A percentile compares a stretch with the other conserved stretches of the same genome.
Conservation (phyloP, 2,797 vertebrate species). For the Epinephelus coioides region DNA sequence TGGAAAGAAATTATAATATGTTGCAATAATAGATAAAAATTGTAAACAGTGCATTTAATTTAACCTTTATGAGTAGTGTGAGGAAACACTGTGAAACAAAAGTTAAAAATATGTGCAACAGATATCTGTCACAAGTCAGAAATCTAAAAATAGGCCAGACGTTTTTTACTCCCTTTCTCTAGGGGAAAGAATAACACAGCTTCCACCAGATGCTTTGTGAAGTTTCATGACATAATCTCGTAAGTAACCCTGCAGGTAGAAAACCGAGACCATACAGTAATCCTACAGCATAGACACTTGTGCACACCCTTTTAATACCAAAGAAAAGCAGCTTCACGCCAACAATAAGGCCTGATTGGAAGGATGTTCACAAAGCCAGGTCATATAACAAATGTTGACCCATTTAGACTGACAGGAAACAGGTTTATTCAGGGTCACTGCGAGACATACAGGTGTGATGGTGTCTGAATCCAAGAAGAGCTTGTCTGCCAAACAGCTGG, state of each 20-base stretch:
- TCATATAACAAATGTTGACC: conserved; percentile 14
- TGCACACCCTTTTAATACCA: too few species aligned
- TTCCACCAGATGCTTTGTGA: conserved; percentile 8
- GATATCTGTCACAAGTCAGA: not conserved
- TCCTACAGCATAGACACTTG: not conserved
- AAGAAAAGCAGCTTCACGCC: not conserved
- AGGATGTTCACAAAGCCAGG: conserved; percentile 1
- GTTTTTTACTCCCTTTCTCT: not conserved
- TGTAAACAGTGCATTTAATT: not conserved
- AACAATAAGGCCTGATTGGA: not conserved
- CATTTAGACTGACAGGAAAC: conserved; percentile 4
- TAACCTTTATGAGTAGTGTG: conserved; percentile 5
- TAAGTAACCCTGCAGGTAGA: not conserved
- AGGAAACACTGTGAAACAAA: conserved; percentile 10
- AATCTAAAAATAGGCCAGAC: conserved; percentile 2
- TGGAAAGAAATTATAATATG: conserved; percentile 57
- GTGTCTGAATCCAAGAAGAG: conserved; percentile 35
- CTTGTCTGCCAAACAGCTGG: conserved; percentile 68
- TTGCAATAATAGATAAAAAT: not conserved
- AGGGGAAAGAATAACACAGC: not conserved
- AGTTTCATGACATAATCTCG: not conserved
- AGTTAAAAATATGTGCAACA: not conserved
- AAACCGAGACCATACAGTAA: not conserved
- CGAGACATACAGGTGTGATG: conserved; percentile 52
- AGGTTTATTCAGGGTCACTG: conserved; percentile 46